Base-by-base conservation (phyloP, 2,888 invertebrate species). In the Drosophila greeni region DNA sequence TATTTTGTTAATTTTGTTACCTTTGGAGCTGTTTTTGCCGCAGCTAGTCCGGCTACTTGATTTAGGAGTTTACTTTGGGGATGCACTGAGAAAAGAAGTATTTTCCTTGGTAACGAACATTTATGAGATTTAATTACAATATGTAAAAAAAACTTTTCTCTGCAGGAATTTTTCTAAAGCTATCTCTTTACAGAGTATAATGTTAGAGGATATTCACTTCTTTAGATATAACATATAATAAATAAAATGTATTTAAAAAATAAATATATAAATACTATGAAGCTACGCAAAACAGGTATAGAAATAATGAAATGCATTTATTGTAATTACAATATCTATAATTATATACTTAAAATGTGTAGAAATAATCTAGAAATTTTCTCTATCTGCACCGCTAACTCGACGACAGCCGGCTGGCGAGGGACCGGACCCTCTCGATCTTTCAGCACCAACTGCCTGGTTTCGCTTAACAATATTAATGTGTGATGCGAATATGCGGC, bases 11-110 rank as follows among this genome's bases (percentile, higher is more conserved):
- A 60, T 74, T 56, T 70, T 66, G 73, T 59, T 66, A 71, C 40
- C 54, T 78, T 74, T 62, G 48, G 16, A 47, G 77, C 69, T 57
- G 62, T 68, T 55, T 51, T 68, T 58, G 56, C 68, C 36, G 49
- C 52, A 66, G 43, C 55, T 45, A 36, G 37, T 48, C 29, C 20
- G 23, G 54, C 54, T 45, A 48, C 42, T 62, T 55, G 54, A 66
- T 67, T 59, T 62, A 64, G 62, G 45, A 57, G 73, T 47, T 69
- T 75, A 66, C 59, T 66, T 31, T 42, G 58, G 12, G 1, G 5
- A n/a, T n/a, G 48, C 64, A 60, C 62, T 14, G 23, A 2, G 31
- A 11, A 51, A 52, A 26, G n/a, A n/a, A 5, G 2, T 2, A 6
- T 11, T 18, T 37, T 2, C 11, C 11, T 14, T 37, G 5, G 1